Conservation (phyloP, 2,888 invertebrate species). For the Andrena camellia region DNA sequence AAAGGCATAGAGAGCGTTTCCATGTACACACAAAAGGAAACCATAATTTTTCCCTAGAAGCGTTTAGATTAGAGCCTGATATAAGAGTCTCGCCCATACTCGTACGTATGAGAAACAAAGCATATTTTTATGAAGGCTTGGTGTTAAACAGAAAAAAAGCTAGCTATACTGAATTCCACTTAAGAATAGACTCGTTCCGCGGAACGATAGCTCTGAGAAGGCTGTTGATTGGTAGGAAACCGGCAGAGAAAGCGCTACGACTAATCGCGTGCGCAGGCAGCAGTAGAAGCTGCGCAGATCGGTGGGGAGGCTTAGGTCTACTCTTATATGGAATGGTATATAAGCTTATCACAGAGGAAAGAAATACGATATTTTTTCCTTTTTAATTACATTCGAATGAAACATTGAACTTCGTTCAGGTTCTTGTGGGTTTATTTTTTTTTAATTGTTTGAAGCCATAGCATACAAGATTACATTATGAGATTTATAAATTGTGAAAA, state of each 20-base stretch:
- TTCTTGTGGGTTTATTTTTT: constrained; percentile 46
- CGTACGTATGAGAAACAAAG: constrained; percentile 75
- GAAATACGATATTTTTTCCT: constrained; percentile 38
- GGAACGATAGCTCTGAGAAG: no score
- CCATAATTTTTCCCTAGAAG: constrained; percentile 68
- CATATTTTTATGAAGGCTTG: constrained; percentile 82
- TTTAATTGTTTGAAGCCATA: constrained; percentile 38
- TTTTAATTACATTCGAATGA: constrained; percentile 40
- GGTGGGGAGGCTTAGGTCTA: no score
- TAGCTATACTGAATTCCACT: constrained; percentile 34
- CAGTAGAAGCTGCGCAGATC: no score
- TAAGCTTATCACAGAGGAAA: constrained; percentile 55
- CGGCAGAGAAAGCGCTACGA: no score
- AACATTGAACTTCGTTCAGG: constrained; percentile 23
- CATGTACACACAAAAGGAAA: constrained; percentile 66
- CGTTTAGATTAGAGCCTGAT: constrained; percentile 75
- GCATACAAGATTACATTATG: constrained; percentile 38
- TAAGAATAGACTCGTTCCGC: no score
- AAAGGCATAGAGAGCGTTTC: constrained; percentile 66
- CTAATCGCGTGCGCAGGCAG: no score
- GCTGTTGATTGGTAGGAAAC: no score
- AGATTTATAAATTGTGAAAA: constrained; percentile 35
- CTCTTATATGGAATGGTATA: no score
- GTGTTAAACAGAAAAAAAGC: constrained; percentile 63
- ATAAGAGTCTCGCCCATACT: constrained; percentile 78